Evolutionary conservation across 2,888 invertebrate species (phyloP).

Genomic region (Tenthredo notha): DNA sequence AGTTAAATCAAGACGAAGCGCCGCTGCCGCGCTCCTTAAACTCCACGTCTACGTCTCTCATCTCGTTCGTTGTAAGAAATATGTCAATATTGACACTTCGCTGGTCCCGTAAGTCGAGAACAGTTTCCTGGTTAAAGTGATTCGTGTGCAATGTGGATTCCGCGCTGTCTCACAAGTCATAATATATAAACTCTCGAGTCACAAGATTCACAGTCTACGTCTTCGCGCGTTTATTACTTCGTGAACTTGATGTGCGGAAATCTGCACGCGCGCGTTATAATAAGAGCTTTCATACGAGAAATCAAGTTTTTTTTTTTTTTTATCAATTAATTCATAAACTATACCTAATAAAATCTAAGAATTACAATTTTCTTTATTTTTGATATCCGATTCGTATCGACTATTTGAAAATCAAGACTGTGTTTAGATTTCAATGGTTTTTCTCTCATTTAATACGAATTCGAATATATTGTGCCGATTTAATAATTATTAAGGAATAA

Average conservation of each 20-base stretch:
- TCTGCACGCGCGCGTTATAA: not conserved
- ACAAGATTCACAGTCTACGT: not conserved
- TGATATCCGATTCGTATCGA: not conserved
- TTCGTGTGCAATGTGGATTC: conserved; percentile 48
- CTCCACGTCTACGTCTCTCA: conserved; percentile 19
- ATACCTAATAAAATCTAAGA: too few relatives aligned
- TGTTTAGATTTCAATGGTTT: not conserved
- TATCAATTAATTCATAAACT: not conserved
- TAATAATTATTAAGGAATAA: conserved; percentile 7
- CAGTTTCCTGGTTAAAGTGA: conserved; percentile 66
- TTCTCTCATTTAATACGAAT: not conserved
- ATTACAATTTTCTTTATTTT: too few relatives aligned
- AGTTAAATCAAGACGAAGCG: not conserved
- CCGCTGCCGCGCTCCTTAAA: not conserved
- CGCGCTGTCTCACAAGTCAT: not conserved
- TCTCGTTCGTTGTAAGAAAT: conserved; percentile 66
- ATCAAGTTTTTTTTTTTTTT: not conserved
- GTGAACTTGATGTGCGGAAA: not conserved
- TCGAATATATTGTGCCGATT: not conserved
- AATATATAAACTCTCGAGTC: not conserved
- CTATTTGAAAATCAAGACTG: not conserved
- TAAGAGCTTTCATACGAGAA: not conserved
- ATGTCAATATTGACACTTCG: conserved; percentile 72
- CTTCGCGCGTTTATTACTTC: not conserved
- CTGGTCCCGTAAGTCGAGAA: conserved; percentile 71